Percentiles rank a stretch among this genome's conserved stretches.
Conservation (phyloP, 2,797 vertebrate species). For the Ctenosaura bakeri region DNA sequence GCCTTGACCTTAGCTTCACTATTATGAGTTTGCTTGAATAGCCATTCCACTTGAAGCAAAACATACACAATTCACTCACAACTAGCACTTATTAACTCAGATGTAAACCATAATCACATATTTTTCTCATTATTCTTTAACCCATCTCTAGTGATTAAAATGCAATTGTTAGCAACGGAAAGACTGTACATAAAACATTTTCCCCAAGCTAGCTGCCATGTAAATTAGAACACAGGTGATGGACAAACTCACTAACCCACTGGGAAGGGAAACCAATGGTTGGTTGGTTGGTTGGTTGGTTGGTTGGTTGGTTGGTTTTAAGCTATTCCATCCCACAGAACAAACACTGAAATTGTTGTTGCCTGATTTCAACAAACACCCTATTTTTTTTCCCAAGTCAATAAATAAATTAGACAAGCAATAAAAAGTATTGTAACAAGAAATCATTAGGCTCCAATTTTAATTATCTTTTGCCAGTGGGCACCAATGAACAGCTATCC, state of each 20-base stretch:
- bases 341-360: constrained; percentile 27
- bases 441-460: constrained; percentile 16
- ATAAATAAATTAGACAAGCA: not conserved
- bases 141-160: constrained; percentile 4
- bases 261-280: not conserved
- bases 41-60: constrained; percentile 33
- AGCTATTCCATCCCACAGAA: constrained; percentile 41
- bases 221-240: constrained; percentile 43
- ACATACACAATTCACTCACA: not conserved
- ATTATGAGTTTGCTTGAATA: not conserved
- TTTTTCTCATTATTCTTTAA: constrained; percentile 38
- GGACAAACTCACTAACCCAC: constrained; percentile 22
- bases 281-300: too few relatives aligned
- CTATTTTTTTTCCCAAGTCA: not conserved
- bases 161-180: constrained; percentile 9
- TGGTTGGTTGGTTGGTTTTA: not conserved
- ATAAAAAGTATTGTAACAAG: not conserved
- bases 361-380: not conserved
- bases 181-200: not conserved
- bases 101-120: constrained; percentile 27
- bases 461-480: constrained; percentile 10
- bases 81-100: not conserved
- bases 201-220: not conserved
- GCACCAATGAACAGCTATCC: not conserved
- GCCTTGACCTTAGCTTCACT: not conserved